Evolutionary conservation across 2,797 vertebrate species (phyloP), one percentile per base, ranked within the genome.

Genomic region (Dromococcyx pavoninus): DNA sequence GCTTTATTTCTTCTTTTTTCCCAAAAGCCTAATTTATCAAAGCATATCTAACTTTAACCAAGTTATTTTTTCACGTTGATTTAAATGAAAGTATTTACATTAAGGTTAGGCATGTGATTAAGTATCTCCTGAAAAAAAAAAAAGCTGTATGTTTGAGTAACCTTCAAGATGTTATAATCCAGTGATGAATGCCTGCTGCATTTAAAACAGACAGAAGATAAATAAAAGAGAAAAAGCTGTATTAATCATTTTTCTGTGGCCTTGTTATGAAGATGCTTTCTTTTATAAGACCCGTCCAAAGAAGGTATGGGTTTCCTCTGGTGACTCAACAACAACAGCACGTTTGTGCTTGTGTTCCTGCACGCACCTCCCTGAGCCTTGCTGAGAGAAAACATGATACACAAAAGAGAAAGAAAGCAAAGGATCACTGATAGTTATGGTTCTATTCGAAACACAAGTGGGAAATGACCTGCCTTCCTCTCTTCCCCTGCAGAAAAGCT

Each of bases 221-320:
- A 96, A 95, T 94, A 95, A 95, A 96, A 87, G 65, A 95, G 53
- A 94, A 86, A 92, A 95, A 81, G 93, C 87, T 91, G 83, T 87
- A 90, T 75, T 85, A 91, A 89, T 94, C 15, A 77, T 69, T 78
- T 94, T 80, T 79, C 91, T 72, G 95, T 95, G 94, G 91, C 95
- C 94, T 95, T 94, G 91, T 91, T 95, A 77, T 91, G 43, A 95
- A 95, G 91, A 89, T 89, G 66, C 33, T 80, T 39, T 91, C n/a
- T 89, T 93, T 93, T 70, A 25, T 91, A 75, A 86, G 85, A 91
- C 0, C 13, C 94, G 41, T 39, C 43, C 85, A 93, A 94, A 93
- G 79, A 95, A 86, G 76, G 65, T 72, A 30, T 2, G 15, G 66
- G 73, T 78, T n/a, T 76, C 74, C 77, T 90, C 25, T 39, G 81